phyloP scores from a whole-genome alignment of 2,113 vertebrate species.

The Vimba vimba region DNA sequence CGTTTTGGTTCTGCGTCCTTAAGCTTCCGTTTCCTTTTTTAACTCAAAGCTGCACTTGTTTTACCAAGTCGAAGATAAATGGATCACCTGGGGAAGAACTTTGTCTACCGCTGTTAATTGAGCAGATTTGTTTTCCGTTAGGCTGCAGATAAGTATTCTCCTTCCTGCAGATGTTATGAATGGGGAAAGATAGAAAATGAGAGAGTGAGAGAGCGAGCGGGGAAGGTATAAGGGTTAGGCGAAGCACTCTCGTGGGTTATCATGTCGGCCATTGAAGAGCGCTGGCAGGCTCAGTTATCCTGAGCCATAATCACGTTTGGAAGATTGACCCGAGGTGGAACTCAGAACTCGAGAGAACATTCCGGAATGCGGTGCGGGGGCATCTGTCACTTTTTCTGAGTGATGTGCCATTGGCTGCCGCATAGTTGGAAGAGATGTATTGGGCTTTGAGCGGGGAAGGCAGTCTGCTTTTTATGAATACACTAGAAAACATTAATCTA shows the following conservation, averaged over 20 bases:
- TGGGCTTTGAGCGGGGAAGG: slow-evolving; percentile 25
- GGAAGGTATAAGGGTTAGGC: background rate
- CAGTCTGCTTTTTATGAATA: slow-evolving; percentile 54
- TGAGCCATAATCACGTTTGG: slow-evolving; percentile 52
- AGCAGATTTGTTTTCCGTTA: slow-evolving; percentile 36
- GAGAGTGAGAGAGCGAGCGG: background rate
- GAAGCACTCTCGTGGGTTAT: slow-evolving; percentile 36
- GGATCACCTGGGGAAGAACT: slow-evolving; percentile 11
- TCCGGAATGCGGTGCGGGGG: slow-evolving; percentile 38
- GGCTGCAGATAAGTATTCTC: slow-evolving; percentile 12
- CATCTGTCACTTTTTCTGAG: slow-evolving; percentile 55
- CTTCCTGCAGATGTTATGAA: background rate
- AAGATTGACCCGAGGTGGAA: slow-evolving; percentile 54
- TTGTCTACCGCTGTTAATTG: slow-evolving; percentile 37
- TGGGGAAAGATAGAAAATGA: background rate
- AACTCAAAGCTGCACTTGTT: background rate
- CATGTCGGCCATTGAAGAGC: slow-evolving; percentile 18
- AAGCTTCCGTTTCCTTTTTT: background rate
- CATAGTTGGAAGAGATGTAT: slow-evolving; percentile 41
- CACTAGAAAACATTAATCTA: slow-evolving; percentile 50
- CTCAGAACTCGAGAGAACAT: slow-evolving; percentile 45
- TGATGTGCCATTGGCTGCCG: slow-evolving; percentile 50
- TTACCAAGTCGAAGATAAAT: slow-evolving; percentile 15
- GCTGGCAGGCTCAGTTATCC: slow-evolving; percentile 36
- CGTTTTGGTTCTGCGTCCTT: slow-evolving; percentile 47